Evolutionary conservation across 2,113 vertebrate species (phyloP), one percentile per base, ranked within the genome.

Genomic region (Protobothrops flavoviridis): DNA sequence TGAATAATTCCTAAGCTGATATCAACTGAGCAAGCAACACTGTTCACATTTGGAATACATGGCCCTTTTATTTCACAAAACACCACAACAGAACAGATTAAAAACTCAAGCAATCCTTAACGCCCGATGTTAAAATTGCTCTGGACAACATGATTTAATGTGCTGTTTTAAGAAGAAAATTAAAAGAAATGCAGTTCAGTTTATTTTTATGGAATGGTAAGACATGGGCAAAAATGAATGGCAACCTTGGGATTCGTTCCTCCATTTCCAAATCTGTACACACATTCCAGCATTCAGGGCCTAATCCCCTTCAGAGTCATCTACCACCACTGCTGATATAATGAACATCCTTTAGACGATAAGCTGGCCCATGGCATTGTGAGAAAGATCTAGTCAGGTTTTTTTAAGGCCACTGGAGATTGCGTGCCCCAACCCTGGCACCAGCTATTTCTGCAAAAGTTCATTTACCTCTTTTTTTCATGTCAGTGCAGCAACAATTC

Each of bases 391-490:
- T 91, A 53, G 45, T 81, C 10, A 48, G n/a, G 48, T 50, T 13
- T 87, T 88, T 87, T 55, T 74, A 88, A 95, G 57, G 17, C 3
- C 45, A 91, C 2, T 88, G 11, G 50, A 50, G 0, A 1, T 0
- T 88, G 29, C 59, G 50, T n/a, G 9, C 15, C 93, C 0, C 56
- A 91, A 93, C 0, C 92, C 33, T 56, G 0, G 88, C 88, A 90
- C 39, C 43, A 48, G n/a, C 26, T 50, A 26, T 93, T 88, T 86
- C 48, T 64, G 26, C 33, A 93, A n/a, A 56, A 7, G 43, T 88
- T 93, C 61, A 93, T 93, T 93, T 94, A 93, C 90, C 89, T 94
- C 89, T 69, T 50, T 50, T 50, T 88, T 93, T 93, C 87, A 89
- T 26, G 92, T 56, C 64, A 94, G 33, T 90, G 55, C 23, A 93